Conservation (phyloP, 2,113 vertebrate genomes). For the Charadrius vociferus region DNA sequence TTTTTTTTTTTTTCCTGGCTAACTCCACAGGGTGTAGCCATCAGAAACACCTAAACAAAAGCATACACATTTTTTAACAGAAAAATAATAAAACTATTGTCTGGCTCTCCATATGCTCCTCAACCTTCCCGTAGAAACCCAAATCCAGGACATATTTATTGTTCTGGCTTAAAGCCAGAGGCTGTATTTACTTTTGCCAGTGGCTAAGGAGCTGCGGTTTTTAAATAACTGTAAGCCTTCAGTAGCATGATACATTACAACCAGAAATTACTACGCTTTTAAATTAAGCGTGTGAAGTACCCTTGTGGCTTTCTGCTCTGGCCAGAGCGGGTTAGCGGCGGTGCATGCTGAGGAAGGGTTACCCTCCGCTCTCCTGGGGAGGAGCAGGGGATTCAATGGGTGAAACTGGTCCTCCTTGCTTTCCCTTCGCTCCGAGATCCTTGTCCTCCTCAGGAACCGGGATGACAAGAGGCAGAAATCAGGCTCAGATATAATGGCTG, state of each 20-base stretch:
- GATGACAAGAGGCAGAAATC: not conserved
- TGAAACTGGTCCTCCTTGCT: not conserved
- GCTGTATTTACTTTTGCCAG: slow-evolving; percentile 23
- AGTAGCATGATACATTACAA: slow-evolving; percentile 37
- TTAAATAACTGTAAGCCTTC: slow-evolving; percentile 25
- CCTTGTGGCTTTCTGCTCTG: slow-evolving; percentile 31
- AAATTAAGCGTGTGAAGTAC: slow-evolving; percentile 18
- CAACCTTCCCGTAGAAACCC: not conserved
- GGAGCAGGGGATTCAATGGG: not conserved
- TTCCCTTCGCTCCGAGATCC: not conserved
- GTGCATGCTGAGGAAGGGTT: not conserved
- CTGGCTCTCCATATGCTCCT: slow-evolving; percentile 9
- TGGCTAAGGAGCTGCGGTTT: slow-evolving; percentile 13
- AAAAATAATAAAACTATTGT: slow-evolving; percentile 23
- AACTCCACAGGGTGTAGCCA: not conserved
- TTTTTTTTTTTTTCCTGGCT: not conserved
- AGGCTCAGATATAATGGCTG: not conserved
- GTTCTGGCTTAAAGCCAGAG: slow-evolving; percentile 17
- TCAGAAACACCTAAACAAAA: not conserved
- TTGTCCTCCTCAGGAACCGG: not conserved
- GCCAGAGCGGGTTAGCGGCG: not conserved
- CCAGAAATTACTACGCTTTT: slow-evolving; percentile 17
- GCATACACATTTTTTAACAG: not conserved
- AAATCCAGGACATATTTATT: not conserved
- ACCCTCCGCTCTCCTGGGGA: not conserved